Evolutionary conservation across 37 sponge, comb jelly and placozoan species (phyloP).

Genomic region (Crambe crambe): DNA sequence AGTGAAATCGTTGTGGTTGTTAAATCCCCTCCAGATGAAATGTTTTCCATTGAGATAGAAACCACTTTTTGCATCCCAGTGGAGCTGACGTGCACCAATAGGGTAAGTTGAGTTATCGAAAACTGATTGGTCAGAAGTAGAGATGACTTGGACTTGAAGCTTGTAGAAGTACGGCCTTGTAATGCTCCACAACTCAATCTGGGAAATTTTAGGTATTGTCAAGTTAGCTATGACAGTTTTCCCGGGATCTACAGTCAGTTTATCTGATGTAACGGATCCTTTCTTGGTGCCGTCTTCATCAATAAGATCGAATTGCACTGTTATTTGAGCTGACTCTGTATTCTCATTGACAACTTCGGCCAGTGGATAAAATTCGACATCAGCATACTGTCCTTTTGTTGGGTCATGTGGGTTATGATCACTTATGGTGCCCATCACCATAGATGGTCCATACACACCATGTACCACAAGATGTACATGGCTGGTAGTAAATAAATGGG

Average conservation of each 20-base stretch:
- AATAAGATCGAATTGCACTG: constrained; percentile 10
- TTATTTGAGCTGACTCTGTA: neutral
- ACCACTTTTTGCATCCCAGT: constrained; percentile 53
- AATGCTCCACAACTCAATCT: constrained; percentile 58
- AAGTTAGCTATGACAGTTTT: neutral
- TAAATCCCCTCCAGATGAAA: constrained; percentile 59
- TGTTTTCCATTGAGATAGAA: constrained; percentile 45
- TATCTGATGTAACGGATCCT: neutral
- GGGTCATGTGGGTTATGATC: constrained; percentile 19
- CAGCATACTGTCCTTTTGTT: constrained; percentile 21
- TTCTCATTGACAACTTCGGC: constrained; percentile 51
- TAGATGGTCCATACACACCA: constrained; percentile 52
- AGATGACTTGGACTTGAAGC: constrained; percentile 4
- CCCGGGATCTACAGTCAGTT: neutral
- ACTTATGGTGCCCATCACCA: constrained; percentile 8
- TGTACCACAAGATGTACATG: constrained; percentile 27
- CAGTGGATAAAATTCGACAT: constrained; percentile 1
- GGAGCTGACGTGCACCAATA: constrained; percentile 24
- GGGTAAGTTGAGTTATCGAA: constrained; percentile 26
- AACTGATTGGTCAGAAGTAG: neutral
- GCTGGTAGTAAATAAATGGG: constrained; percentile 18
- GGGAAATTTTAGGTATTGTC: neutral
- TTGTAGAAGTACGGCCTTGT: constrained; percentile 49
- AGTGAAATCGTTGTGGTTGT: constrained; percentile 68
- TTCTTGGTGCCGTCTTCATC: constrained; percentile 2